Evolutionary conservation across 2,797 vertebrate species (phyloP), one percentile per base, ranked within the genome.

Genomic region (Amblyraja radiata): DNA sequence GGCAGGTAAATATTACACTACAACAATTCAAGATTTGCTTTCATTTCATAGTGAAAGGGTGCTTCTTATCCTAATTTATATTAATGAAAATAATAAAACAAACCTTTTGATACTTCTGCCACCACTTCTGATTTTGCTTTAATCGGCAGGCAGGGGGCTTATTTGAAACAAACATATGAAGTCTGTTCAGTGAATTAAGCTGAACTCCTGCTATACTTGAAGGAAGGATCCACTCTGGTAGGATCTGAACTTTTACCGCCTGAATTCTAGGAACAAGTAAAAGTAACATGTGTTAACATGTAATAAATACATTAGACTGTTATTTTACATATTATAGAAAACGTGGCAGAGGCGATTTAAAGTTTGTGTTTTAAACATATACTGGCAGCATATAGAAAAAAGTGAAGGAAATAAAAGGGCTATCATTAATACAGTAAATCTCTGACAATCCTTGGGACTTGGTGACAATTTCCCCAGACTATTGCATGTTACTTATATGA

Each of bases 201-300:
- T 99, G 98, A 93, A 99, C 96, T 0, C 97, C 97, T 91, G 97
- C 95, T 95, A 99, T 97, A 0, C 98, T 98, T 93, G 98, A 97
- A 18, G 98, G 97, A 94, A 99, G 96, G 94, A 99, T 97, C 93
- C 97, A 95, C 93, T 99, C 99, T 0, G 99, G 98, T 88, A 99
- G 97, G 95, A 99, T 99, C 78, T 98, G 99, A 11, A 99, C 98
- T 95, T 98, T 99, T 28, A 99, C 99, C 94, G 99, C 98, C 94
- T 97, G 97, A 95, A 99, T 98, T 94, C 99, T 99, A 94, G 1
- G 61, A 93, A 78, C n/a, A 68, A 71, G 68, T 58, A 61, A 58
- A 77, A 81, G 58, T 68, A 79, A 18, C 28, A 65, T 9, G n/a
- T 88, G 84, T 88, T 68, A 88, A 32, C 63, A 36, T 23, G 68